These are phyloP conservation scores for Pycnonotus jocosus DNA, from an alignment of 2,113 vertebrate species.

Conservation along the genomic window DNA sequence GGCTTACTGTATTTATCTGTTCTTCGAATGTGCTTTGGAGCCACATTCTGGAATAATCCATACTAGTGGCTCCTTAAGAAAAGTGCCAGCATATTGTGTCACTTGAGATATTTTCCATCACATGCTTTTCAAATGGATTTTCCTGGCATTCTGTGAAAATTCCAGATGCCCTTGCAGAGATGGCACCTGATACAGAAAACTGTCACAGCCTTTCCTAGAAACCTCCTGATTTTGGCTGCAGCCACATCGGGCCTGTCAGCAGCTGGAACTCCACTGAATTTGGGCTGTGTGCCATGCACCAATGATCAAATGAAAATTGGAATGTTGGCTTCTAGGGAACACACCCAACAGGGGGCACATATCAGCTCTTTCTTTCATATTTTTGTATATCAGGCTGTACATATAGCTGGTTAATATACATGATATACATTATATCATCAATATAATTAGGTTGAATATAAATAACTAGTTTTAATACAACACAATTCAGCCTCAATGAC, in stretches of 20 bases:
- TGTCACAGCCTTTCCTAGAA: not conserved
- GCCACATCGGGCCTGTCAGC: rapidly evolving
- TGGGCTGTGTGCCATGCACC: rapidly evolving
- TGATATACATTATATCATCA: not conserved
- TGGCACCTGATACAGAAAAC: not conserved
- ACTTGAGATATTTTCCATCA: not conserved
- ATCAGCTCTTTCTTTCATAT: not conserved
- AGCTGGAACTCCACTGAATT: not conserved
- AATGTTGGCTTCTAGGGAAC: not conserved
- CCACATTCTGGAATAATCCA: not conserved
- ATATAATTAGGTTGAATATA: not conserved
- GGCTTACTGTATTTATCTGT: not conserved
- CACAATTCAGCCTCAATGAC: not conserved
- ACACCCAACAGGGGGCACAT: not conserved
- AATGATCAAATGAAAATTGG: not conserved
- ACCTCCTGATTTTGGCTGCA: not conserved
- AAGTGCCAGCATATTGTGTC: not conserved
- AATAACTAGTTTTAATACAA: not conserved
- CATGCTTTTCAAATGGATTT: not conserved
- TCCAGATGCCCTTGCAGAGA: not conserved
- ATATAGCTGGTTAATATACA: not conserved
- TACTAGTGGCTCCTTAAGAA: not conserved
- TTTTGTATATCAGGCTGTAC: not conserved
- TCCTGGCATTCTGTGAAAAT: not conserved
- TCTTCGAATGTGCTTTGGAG: not conserved